A percentile compares a stretch with the other conserved stretches of the same genome.
phyloP scores from a whole-genome alignment of 2,888 invertebrate genomes.

The Brachyptera risi region DNA sequence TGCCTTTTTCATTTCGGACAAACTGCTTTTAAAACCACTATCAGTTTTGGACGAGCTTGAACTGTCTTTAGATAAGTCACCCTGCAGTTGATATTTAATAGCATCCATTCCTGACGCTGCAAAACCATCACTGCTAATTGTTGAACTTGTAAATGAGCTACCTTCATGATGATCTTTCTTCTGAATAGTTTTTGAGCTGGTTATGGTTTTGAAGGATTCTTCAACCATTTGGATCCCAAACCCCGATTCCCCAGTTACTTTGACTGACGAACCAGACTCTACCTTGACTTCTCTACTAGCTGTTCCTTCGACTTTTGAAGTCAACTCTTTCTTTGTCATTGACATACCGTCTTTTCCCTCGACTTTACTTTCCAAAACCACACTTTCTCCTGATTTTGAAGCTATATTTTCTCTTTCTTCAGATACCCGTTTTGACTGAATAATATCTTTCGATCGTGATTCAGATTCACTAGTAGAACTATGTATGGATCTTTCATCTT shows the following conservation, averaged over 20 bases:
- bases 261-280: constrained; percentile 24
- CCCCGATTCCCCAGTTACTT: not conserved
- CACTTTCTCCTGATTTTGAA: constrained; percentile 15
- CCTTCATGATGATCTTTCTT: constrained; percentile 47
- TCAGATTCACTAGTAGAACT: constrained; percentile 29
- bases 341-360: constrained; percentile 40
- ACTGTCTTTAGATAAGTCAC: constrained; percentile 4
- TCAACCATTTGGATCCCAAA: constrained; percentile 20
- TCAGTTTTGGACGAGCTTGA: constrained; percentile 40
- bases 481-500: constrained; percentile 26
- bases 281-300: constrained; percentile 36
- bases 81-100: not conserved
- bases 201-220: constrained; percentile 35
- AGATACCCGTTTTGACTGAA: constrained; percentile 5
- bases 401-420: constrained; percentile 24
- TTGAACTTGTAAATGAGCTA: constrained; percentile 38
- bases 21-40: constrained; percentile 35
- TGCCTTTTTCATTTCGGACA: constrained; percentile 24
- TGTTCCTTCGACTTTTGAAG: constrained; percentile 25
- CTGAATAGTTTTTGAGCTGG: constrained; percentile 44
- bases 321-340: constrained; percentile 41
- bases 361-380: constrained; percentile 40
- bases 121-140: not conserved
- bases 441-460: constrained; percentile 21
- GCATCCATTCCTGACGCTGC: not conserved